Evolutionary conservation across 2,797 vertebrate genomes (phyloP), one percentile per base, ranked within the genome.

Genomic region (Acrossocheilus wenchowensis): DNA sequence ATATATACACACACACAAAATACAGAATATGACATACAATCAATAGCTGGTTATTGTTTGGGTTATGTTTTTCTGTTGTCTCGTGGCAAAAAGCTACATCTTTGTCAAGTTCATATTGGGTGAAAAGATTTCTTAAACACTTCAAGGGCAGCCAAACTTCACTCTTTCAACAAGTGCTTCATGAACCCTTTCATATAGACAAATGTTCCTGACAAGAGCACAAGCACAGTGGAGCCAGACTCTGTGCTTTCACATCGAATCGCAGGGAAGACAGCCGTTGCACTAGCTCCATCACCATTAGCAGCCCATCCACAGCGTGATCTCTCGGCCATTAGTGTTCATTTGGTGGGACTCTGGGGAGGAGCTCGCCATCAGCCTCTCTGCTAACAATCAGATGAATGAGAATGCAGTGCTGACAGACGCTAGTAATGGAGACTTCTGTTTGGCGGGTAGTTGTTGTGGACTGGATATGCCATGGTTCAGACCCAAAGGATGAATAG

Each of bases 221-320:
- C 78, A 66, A 57, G 69, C 69, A 66, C 69, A 66, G 41, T 83
- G 43, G 89, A 92, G 92, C 73, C 85, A 77, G 62, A 84, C 62
- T 21, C 74, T 36, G 75, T 81, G 89, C 83, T 68, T 82, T 88
- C 68, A 89, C 85, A 23, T 88, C 87, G 81, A 86, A 78, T 86
- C 50, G 77, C 60, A 71, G 41, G 60, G 77, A 86, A 83, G 23
- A 80, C 84, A 73, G 75, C 86, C 84, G 60, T 86, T 62, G 8
- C 62, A 68, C 84, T 62, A 74, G 78, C 89, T 90, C 89, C 80
- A 91, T 91, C 93, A 90, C 89, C 81, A 92, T 94, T 93, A 92
- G 90, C 88, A 91, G 90, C 92, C 88, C 88, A 90, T 92, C 93
- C 92, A 89, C 89, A 91, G 77, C 86, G 84, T 74, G 39, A 87